Base-by-base conservation (phyloP, 2,113 vertebrate species). In the Solenodon paradoxus region DNA sequence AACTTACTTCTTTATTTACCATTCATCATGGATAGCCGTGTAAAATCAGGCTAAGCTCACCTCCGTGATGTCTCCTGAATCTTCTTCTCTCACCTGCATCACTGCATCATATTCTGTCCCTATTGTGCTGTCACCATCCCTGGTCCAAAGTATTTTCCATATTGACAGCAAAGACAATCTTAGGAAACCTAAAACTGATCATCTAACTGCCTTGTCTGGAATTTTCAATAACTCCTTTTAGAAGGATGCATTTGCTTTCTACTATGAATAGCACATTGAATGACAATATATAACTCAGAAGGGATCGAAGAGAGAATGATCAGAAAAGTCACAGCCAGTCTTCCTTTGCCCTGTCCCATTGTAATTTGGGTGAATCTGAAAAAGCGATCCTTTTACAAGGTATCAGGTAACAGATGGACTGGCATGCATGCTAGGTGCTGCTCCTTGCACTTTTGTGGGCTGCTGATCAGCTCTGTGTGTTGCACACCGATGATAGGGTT, bases 291-390 rank as follows among this genome's bases (percentile, higher is more conserved):
- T n/a, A n/a, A n/a, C n/a, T n/a, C n/a, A n/a, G n/a, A n/a, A n/a
- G n/a, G n/a, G n/a, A 0, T 17, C 28, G 9, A 38, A 68, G 30
- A 78, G 47, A 0, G 47, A 77, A 40, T 0, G 16, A 28, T 10
- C 35, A 26, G 19, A 1, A 11, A 49, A 61, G 30, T 9, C 8
- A 38, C 0, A 7, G 20, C 17, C 3, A 4, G 8, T 28, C 24
- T 26, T 49, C 38, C 15, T 35, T 15, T 40, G 22, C 13, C 24
- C 35, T 2, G 9, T 55, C 47, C 32, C 2, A 5, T 7, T 49
- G 53, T 2, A 11, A n/a, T 57, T 4, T 55, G 61, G 49, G 28
- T 69, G 35, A 57, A 16, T 47, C 69, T 22, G 11, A 47, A 40
- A 8, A 7, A 72, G 5, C 9, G 2, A 5, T 2, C 28, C 55